Evolutionary conservation across 2,797 vertebrate genomes (phyloP).

Genomic region (Heliangelus exortis): DNA sequence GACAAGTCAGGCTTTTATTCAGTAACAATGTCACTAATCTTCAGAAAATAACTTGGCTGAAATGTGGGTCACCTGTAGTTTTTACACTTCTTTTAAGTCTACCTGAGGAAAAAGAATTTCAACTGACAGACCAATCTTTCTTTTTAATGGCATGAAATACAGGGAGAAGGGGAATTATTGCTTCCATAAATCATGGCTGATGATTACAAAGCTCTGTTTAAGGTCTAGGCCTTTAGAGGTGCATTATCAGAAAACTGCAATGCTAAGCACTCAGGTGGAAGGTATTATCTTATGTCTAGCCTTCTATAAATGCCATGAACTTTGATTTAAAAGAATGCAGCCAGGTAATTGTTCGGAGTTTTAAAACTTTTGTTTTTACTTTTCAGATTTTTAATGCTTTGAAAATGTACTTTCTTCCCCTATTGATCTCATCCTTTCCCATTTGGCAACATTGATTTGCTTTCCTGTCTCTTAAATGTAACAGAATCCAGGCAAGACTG

Average conservation of each 20-base stretch:
- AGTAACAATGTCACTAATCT: neutral
- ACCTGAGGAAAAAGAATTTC: conserved; percentile 5
- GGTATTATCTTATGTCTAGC: conserved; percentile 28
- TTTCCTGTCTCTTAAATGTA: conserved; percentile 39
- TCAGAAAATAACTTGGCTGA: conserved; percentile 8
- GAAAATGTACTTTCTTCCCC: conserved; percentile 23
- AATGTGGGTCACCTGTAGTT: neutral
- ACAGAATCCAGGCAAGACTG: conserved; percentile 1
- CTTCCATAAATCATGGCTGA: conserved; percentile 56
- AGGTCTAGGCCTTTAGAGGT: conserved; percentile 35
- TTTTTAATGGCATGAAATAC: conserved; percentile 35
- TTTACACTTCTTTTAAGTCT: neutral
- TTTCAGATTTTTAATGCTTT: conserved; percentile 50
- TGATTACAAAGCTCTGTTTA: conserved; percentile 28
- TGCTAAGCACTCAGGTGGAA: conserved; percentile 23
- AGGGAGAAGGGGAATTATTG: neutral
- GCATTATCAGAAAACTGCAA: conserved; percentile 55
- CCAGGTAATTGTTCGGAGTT: conserved; percentile 52
- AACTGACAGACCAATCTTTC: conserved; percentile 6
- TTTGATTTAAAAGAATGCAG: conserved; percentile 61
- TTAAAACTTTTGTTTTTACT: conserved; percentile 25
- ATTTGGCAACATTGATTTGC: conserved; percentile 59
- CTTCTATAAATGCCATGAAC: conserved; percentile 32
- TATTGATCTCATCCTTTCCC: conserved; percentile 55
- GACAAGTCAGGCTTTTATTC: neutral